Evolutionary conservation across 2,888 invertebrate species (phyloP), one percentile per base, ranked within the genome.

Genomic region (Brachynemurus nebulosus): DNA sequence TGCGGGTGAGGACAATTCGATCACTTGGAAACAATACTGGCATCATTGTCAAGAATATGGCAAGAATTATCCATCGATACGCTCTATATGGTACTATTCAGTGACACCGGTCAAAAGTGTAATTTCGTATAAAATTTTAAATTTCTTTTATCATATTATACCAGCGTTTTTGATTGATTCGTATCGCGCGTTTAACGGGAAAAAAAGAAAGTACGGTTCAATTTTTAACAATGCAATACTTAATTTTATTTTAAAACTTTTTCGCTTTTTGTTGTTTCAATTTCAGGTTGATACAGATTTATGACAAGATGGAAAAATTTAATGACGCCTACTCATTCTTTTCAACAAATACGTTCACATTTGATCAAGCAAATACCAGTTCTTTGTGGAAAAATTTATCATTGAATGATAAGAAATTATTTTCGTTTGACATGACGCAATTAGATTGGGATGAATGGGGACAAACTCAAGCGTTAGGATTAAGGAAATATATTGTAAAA

Each of bases 1-100:
- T 63, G 86, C 89, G 1, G 84, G 89, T 0, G 72, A 75, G 1
- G 77, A 86, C 53, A 88, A 89, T 55, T 83, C 86, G 0, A 66
- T 90, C 40, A 82, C 78, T 0, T 93, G 89, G 86, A 76, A 76
- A 5, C 65, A 80, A 42, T 70, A 20, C 20, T 19, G 19, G 12
- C 20, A 20, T 9, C 12, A 20, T 7, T 20, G 20, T 20, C 18
- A 18, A 17, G n/a, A 4, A 19, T 20, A 37, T 37, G 37, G 37
- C 12, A 18, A n/a, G 8, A 20, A 37, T 19, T 37, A 37, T 37
- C 37, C 37, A 19, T 20, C 37, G 5, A 20, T 37, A 20, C 37
- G 37, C 2, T 14, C 37, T 12, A 3, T 37, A 17, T 37, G 37
- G 37, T 37, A 37, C 8, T 37, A 17, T 20, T 19, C 12, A n/a